Conservation (phyloP, 2,888 invertebrate species). For the Amiota communis region DNA sequence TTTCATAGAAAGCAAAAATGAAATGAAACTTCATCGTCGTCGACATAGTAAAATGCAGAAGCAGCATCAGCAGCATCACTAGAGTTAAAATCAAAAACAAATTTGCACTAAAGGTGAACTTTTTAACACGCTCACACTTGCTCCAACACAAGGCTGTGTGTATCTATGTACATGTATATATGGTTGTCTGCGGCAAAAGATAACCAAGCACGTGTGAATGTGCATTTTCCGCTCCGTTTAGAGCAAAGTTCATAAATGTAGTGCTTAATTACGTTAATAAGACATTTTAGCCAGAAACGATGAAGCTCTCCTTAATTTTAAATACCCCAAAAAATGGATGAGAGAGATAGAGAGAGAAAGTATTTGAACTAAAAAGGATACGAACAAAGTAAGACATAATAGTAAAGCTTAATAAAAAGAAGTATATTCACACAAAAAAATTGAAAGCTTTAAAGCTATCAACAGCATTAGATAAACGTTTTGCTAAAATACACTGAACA, state of each 20-base stretch:
- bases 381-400: background rate
- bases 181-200: conserved; percentile 21
- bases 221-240: background rate
- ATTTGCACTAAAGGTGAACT: conserved; percentile 64
- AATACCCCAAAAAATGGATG: background rate
- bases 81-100: conserved; percentile 47
- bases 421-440: conserved; percentile 45
- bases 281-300: conserved; percentile 43
- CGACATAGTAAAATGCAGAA: too few species aligned
- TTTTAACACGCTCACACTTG: conserved; percentile 49
- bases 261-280: conserved; percentile 57
- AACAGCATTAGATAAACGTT: conserved; percentile 47
- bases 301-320: background rate
- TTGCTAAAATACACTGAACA: conserved; percentile 20
- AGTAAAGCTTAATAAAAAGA: background rate
- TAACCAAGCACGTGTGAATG: background rate
- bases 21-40: conserved; percentile 1
- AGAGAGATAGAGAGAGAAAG: background rate
- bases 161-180: conserved; percentile 38
- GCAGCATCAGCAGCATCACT: too few species aligned
- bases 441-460: conserved; percentile 59
- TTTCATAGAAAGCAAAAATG: conserved; percentile 38
- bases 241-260: conserved; percentile 19
- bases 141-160: conserved; percentile 25
- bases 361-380: background rate